These are phyloP conservation scores for Crotalus helleri DNA, from an alignment of 2,113 vertebrate species.

Conservation along the genomic window DNA sequence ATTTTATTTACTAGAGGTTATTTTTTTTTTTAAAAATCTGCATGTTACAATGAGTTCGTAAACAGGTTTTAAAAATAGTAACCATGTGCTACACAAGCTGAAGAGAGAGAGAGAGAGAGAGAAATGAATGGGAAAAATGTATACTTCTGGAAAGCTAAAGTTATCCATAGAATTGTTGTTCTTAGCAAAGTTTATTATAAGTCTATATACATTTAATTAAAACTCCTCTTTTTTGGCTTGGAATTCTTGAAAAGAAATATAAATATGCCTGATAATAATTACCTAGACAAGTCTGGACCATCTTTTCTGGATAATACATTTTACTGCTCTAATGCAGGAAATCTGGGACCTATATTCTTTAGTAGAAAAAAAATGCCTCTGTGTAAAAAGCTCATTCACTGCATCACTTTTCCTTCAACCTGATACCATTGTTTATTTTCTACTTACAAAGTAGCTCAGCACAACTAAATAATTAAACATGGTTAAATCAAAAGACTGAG, in stretches of 20 bases:
- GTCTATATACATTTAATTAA: neutral
- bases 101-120: neutral
- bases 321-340: neutral
- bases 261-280: neutral
- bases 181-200: neutral
- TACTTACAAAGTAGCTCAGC: neutral
- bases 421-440: neutral
- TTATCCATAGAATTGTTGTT: neutral
- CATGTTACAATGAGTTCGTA: neutral
- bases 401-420: neutral
- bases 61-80: neutral
- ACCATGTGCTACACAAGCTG: accelerated
- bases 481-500: neutral
- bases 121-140: neutral
- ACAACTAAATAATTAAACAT: neutral
- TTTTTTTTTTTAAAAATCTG: neutral
- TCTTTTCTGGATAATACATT: neutral
- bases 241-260: neutral
- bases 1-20: neutral
- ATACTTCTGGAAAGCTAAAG: neutral
- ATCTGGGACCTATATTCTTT: neutral
- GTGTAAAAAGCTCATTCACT: neutral
- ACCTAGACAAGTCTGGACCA: neutral
- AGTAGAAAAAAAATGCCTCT: neutral
- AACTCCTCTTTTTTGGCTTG: neutral